phyloP scores from a whole-genome alignment of 1,140 invertebrate genomes.

The Drepana arcuata region DNA sequence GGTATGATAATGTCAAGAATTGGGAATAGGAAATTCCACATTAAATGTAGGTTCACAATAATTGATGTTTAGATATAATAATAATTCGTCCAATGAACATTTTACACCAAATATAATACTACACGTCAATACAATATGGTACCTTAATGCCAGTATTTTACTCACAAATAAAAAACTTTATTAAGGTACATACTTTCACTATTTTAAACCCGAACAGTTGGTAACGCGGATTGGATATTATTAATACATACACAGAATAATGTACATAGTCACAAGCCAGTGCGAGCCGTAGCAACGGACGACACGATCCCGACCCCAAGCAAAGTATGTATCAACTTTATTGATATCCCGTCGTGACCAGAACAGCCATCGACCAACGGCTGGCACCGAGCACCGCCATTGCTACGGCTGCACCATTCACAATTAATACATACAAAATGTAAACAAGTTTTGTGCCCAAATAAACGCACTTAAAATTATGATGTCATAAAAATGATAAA shows the following conservation, averaged over 20 bases:
- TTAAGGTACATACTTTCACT: constrained; percentile 51
- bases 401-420: constrained; percentile 2
- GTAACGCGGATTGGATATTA: constrained; percentile 8
- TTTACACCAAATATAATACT: too few relatives aligned
- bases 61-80: too few relatives aligned
- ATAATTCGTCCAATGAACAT: too few relatives aligned
- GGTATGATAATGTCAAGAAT: too few relatives aligned
- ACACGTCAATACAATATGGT: constrained; percentile 40
- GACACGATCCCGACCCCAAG: too few relatives aligned
- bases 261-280: constrained; percentile 19
- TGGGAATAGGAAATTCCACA: constrained; percentile 31
- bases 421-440: constrained; percentile 1
- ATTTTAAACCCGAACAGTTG: constrained; percentile 11
- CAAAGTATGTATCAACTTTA: too few relatives aligned
- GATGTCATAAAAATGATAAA: constrained; percentile 23
- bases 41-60: too few relatives aligned
- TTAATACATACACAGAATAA: constrained; percentile 16
- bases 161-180: constrained; percentile 61
- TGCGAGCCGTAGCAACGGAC: too few relatives aligned
- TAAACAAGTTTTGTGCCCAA: constrained; percentile 37
- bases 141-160: constrained; percentile 64
- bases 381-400: too few relatives aligned
- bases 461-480: constrained; percentile 30
- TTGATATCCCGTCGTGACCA: too few relatives aligned
- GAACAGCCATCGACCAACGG: too few relatives aligned